Percentiles rank a stretch among this genome's conserved stretches.
Evolutionary conservation across 1,140 invertebrate species (phyloP).

Genomic region (Battus philenor): DNA sequence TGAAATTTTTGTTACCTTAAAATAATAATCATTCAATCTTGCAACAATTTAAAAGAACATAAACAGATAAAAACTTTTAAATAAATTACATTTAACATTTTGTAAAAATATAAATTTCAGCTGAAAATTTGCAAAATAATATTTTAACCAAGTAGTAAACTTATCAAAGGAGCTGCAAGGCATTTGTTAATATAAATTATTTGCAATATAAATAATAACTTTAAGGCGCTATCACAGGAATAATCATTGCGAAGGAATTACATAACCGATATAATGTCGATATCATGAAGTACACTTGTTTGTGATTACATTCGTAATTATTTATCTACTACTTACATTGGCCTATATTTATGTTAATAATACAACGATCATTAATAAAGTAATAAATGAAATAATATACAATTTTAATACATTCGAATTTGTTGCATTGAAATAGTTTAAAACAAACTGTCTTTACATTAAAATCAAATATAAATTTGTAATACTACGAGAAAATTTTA

Average conservation of each 20-base stretch:
- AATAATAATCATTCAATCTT: too few species aligned
- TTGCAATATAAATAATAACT: conserved; percentile 16
- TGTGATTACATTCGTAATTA: neutral
- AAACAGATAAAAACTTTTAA: too few species aligned
- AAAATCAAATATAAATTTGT: neutral
- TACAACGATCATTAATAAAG: neutral
- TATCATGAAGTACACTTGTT: conserved; percentile 5
- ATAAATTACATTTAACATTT: too few species aligned
- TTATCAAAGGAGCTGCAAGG: neutral
- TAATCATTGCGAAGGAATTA: conserved; percentile 32
- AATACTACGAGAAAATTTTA: conserved; percentile 1
- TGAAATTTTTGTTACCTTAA: too few species aligned
- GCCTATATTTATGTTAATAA: neutral
- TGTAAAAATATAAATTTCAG: neutral
- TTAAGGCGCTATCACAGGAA: conserved; percentile 44
- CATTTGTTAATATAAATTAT: conserved; percentile 3
- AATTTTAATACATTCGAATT: neutral
- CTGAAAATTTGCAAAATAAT: conserved; percentile 17
- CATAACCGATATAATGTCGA: conserved; percentile 16
- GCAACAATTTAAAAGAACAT: too few species aligned
- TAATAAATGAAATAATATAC: neutral
- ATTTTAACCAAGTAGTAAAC: conserved; percentile 15
- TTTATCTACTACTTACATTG: neutral
- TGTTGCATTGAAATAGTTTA: neutral
- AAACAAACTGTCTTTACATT: neutral